These are phyloP conservation scores for Cosmia trapezina DNA, from an alignment of 2,888 invertebrate species.

Conservation along the genomic window DNA sequence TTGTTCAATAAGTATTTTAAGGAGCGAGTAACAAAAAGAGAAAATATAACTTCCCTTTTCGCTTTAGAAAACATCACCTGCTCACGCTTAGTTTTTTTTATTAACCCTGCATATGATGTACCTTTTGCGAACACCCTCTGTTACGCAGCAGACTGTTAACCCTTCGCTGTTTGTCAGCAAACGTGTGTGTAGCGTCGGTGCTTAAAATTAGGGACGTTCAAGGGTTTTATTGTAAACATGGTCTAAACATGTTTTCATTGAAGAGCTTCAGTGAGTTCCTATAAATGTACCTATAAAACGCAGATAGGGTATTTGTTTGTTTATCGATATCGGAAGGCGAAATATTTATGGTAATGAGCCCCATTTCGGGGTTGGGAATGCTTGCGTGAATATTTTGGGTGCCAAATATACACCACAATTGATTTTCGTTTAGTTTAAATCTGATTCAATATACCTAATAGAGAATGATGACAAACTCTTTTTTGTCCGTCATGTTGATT, in stretches of 20 bases:
- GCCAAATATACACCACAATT: constrained; percentile 34
- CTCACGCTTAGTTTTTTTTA: constrained; percentile 72
- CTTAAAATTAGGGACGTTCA: constrained; percentile 78
- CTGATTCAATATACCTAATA: background rate
- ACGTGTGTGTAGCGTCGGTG: constrained; percentile 74
- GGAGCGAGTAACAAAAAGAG: constrained; percentile 41
- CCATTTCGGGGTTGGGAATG: constrained; percentile 19
- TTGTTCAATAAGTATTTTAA: constrained; percentile 50
- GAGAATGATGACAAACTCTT: too few relatives aligned
- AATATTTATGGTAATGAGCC: constrained; percentile 48
- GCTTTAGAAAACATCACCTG: constrained; percentile 64
- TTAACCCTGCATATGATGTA: constrained; percentile 75
- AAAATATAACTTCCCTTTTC: constrained; percentile 53
- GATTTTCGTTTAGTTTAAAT: constrained; percentile 37
- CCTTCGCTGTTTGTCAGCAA: constrained; percentile 84
- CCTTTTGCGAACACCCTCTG: constrained; percentile 81
- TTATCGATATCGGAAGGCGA: constrained; percentile 38
- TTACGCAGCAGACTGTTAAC: constrained; percentile 87
- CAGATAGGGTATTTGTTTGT: constrained; percentile 33
- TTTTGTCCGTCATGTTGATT: too few relatives aligned
- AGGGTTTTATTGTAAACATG: constrained; percentile 76
- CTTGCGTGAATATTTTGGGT: constrained; percentile 35
- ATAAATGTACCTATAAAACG: constrained; percentile 23
- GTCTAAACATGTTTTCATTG: constrained; percentile 66
- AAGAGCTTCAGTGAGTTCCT: constrained; percentile 47